A percentile compares a stretch with the other conserved stretches of the same genome.
These are phyloP conservation scores for Rhinolophus ferrumequinum DNA, from an alignment of 2,113 vertebrate genomes.

Conservation along the genomic window DNA sequence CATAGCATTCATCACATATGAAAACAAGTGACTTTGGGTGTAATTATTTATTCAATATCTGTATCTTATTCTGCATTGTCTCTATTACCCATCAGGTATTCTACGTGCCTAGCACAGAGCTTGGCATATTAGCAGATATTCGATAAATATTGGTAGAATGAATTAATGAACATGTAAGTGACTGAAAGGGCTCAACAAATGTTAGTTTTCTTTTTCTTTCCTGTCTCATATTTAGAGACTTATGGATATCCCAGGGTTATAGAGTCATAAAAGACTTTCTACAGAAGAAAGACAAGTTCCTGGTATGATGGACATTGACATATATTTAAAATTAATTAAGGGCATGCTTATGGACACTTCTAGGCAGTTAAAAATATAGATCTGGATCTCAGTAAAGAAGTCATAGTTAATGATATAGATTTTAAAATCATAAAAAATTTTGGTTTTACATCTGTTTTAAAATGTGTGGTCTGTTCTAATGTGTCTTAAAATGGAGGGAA, in stretches of 20 bases:
- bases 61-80: background rate
- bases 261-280: background rate
- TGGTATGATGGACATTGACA: background rate
- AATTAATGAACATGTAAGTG: background rate
- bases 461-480: background rate
- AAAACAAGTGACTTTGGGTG: background rate
- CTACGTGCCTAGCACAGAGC: background rate
- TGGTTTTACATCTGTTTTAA: slow-evolving; percentile 28
- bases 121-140: background rate
- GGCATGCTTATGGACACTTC: background rate
- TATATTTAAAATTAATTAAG: slow-evolving; percentile 26
- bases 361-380: background rate
- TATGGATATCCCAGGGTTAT: background rate
- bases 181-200: background rate
- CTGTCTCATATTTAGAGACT: background rate
- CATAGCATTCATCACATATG: background rate
- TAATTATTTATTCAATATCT: background rate
- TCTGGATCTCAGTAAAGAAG: background rate
- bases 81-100: background rate
- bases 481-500: background rate
- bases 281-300: background rate
- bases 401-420: background rate
- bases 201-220: background rate
- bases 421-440: background rate
- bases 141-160: background rate